Base-by-base conservation (phyloP, 2,113 vertebrate species). In the Mustela nigripes region DNA sequence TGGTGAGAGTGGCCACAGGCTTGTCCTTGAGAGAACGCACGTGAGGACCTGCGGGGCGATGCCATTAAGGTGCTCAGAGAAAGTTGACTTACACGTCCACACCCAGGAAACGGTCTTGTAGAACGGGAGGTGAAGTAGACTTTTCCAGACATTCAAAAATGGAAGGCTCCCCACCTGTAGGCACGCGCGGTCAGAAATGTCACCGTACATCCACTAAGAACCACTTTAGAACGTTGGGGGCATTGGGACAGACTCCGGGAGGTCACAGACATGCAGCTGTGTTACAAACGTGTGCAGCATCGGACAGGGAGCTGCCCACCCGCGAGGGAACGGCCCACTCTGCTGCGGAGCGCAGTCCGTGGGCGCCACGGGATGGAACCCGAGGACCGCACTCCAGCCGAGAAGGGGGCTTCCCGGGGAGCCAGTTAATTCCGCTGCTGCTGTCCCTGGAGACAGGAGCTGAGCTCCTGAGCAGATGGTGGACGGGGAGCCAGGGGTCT, bases 301-400 rank as follows among this genome's bases (percentile, higher is more conserved):
- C 22, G 24, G 73, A 42, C 5, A 12, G 24, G 9, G 39, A 74
- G 39, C 39, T 15, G 39, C 39, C 71, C 1, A 8, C 39, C 39
- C 1, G 11, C n/a, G 1, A 10, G 4, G n/a, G n/a, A 39, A 11
- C 0, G 10, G 36, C 69, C 67, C 69, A 71, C 9, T 2, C n/a
- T 4, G 69, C n/a, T 65, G 62, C 33, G 3, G 56, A 73, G 22
- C 15, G 4, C 36, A n/a, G 50, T 73, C 84, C 53, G 1, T 45
- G 39, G 84, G 45, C 39, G 12, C 80, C 80, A 19, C 65, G 11
- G 48, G 60, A 71, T 8, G 36, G 1, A 31, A 60, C 19, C 11
- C 7, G 58, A 69, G 7, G 12, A 11, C 26, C 42, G 9, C 16
- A 8, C 82, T 84, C 33, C 31, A 78, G 74, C 5, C 84, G 67